Percentiles rank a stretch among this genome's conserved stretches.
phyloP scores from a whole-genome alignment of 2,113 vertebrate genomes.

The Lepus europaeus region DNA sequence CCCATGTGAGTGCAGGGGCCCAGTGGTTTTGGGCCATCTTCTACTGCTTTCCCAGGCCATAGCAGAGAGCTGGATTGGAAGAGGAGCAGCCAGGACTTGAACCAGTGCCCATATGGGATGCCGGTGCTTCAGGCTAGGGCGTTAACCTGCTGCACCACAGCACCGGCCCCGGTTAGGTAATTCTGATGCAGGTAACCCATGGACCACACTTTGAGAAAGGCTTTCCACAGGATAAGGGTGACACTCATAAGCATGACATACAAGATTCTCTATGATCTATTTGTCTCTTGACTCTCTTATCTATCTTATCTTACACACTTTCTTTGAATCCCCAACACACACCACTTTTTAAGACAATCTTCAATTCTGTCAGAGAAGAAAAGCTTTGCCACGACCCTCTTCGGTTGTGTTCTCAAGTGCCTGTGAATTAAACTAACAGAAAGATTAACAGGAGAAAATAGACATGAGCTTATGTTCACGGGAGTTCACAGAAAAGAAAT shows the following conservation, averaged over 20 bases:
- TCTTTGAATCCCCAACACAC: background rate
- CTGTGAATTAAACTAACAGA: background rate
- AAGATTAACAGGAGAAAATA: background rate
- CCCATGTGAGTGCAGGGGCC: no score
- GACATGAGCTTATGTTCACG: background rate
- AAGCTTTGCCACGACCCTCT: background rate
- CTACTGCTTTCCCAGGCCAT: no score
- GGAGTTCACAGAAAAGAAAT: background rate
- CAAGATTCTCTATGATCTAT: background rate
- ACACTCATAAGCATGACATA: background rate
- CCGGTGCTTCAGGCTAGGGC: no score
- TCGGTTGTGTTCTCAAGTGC: background rate
- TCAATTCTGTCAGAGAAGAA: background rate
- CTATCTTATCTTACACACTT: background rate
- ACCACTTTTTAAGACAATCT: background rate
- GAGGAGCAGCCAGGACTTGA: no score
- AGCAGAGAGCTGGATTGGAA: no score
- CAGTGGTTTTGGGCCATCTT: no score
- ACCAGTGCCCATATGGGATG: no score
- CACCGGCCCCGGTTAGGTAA: no score
- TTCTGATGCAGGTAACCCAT: background rate
- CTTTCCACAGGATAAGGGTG: background rate
- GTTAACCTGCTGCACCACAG: no score
- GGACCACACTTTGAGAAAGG: background rate
- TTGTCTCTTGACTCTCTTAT: background rate